phyloP scores from a whole-genome alignment of 2,113 vertebrate genomes.

The Cryptotis parvus region DNA sequence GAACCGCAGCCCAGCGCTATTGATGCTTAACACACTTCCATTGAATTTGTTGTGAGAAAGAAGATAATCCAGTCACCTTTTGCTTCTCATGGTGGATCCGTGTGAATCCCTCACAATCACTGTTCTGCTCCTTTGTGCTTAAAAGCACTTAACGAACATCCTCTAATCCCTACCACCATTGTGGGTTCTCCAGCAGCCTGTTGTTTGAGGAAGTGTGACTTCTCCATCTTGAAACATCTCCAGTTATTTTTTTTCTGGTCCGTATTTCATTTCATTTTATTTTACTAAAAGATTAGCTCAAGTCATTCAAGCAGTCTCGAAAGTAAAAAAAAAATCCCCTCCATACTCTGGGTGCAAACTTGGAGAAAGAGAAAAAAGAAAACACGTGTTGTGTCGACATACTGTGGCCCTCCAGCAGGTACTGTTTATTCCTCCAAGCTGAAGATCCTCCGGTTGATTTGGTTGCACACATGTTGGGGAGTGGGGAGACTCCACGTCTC shows the following conservation, averaged over 20 bases:
- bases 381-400: not conserved
- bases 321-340: conserved; percentile 25
- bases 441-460: not conserved
- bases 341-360: conserved; percentile 31
- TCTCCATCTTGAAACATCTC: not conserved
- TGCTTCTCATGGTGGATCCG: not conserved
- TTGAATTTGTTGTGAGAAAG: not conserved
- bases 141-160: not conserved
- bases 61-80: not conserved
- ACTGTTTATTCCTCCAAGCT: conserved; percentile 7
- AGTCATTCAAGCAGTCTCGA: not conserved
- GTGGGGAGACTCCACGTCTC: not conserved
- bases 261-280: conserved; percentile 6
- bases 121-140: not conserved
- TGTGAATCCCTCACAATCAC: not conserved
- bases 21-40: not conserved
- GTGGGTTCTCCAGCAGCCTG: not conserved
- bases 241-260: not conserved
- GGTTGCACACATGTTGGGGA: conserved; percentile 18
- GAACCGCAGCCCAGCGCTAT: not conserved
- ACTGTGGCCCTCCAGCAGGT: not conserved
- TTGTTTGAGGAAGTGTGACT: not conserved
- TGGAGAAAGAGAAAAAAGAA: not conserved
- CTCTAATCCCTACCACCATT: not conserved
- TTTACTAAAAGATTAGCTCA: not conserved